Percentiles rank a stretch among this genome's conserved stretches.
Conservation (phyloP, 2,888 invertebrate species). For the Epistrophella euchroma region DNA sequence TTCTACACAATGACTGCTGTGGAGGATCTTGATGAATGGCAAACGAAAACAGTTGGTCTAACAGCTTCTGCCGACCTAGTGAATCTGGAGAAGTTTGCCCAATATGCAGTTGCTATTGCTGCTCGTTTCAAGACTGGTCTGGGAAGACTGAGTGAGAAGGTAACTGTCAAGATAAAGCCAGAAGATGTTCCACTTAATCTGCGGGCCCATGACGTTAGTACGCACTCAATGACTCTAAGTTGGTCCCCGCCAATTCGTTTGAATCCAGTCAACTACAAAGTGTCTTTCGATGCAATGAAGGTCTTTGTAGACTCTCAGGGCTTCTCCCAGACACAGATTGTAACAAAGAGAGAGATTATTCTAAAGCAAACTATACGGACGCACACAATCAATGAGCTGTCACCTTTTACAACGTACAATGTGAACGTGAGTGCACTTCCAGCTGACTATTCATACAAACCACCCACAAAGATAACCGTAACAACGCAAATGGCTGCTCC, state of each 20-base stretch:
- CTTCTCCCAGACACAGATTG: constrained; percentile 93
- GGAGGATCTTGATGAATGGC: constrained; percentile 96
- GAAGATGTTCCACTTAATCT: constrained; percentile 96
- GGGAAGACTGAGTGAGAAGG: constrained; percentile 94
- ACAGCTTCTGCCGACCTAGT: constrained; percentile 95
- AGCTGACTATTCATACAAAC: constrained; percentile 92
- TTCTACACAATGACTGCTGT: constrained; percentile 97
- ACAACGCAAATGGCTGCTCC: constrained; percentile 98
- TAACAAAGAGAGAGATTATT: constrained; percentile 89
- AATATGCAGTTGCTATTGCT: constrained; percentile 95
- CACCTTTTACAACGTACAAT: constrained; percentile 96
- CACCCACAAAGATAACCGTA: constrained; percentile 96
- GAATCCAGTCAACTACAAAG: constrained; percentile 94
- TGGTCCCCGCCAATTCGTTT: constrained; percentile 96
- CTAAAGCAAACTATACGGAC: constrained; percentile 89
- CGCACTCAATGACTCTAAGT: constrained; percentile 95
- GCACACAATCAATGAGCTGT: constrained; percentile 93
- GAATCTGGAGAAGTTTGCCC: constrained; percentile 94
- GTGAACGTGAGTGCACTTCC: constrained; percentile 97
- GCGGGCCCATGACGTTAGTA: constrained; percentile 95
- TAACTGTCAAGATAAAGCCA: constrained; percentile 95
- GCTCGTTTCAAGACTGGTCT: constrained; percentile 92
- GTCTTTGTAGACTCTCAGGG: constrained; percentile 97
- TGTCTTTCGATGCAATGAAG: constrained; percentile 96
- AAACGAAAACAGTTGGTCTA: constrained; percentile 92